Evolutionary conservation across 2,888 invertebrate species (phyloP).

Genomic region (Dichetophora obliterata): DNA sequence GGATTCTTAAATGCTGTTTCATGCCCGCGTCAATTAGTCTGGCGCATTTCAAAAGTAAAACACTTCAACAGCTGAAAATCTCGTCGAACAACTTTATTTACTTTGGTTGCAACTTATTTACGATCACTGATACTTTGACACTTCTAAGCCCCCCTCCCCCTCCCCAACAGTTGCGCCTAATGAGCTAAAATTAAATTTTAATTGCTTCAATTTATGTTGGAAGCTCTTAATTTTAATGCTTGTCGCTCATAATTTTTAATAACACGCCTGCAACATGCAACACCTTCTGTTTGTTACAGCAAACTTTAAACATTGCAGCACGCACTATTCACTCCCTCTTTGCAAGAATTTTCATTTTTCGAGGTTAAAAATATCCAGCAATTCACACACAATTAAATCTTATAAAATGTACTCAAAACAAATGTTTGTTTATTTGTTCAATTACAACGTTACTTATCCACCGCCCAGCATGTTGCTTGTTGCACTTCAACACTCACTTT

Average conservation of each 20-base stretch:
- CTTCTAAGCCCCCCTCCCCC: not conserved
- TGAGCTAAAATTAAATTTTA: conserved; percentile 10
- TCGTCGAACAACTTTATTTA: not conserved
- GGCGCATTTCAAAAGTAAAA: not conserved
- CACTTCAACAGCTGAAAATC: not conserved
- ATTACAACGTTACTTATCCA: conserved; percentile 1
- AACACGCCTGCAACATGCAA: conserved; percentile 12
- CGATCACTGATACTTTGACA: not conserved
- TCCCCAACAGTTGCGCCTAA: not conserved
- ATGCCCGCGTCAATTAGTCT: not conserved
- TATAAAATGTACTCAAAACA: not conserved
- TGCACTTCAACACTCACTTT: not conserved
- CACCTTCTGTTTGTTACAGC: conserved; percentile 17
- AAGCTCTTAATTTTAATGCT: conserved; percentile 19
- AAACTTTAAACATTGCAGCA: not conserved
- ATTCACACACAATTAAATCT: conserved; percentile 2
- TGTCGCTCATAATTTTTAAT: conserved; percentile 27
- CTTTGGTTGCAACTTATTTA: not conserved
- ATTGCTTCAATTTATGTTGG: conserved; percentile 18
- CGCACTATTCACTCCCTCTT: not conserved
- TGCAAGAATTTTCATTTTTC: too few species aligned
- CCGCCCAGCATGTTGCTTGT: not conserved
- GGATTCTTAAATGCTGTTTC: not conserved
- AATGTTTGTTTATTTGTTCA: conserved; percentile 15
- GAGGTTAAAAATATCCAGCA: not conserved